phyloP scores from a whole-genome alignment of 1,140 invertebrate genomes.

The Pogonomyrmex californicus region DNA sequence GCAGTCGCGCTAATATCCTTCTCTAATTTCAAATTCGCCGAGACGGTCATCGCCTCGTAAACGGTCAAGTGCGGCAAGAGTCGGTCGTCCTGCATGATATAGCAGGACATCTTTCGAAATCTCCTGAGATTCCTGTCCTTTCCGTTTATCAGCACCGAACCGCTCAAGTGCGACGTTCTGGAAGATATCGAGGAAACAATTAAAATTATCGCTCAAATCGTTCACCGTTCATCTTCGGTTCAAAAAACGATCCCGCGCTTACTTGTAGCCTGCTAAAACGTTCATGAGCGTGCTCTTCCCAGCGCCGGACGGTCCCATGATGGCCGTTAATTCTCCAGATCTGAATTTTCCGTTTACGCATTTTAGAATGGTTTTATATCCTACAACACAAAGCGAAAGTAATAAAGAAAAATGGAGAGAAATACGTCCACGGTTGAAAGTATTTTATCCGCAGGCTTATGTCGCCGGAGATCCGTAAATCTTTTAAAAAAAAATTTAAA shows the following conservation, averaged over 20 bases:
- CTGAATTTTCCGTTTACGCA: slow-evolving; percentile 94
- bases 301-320: slow-evolving; percentile 97
- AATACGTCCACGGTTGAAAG: neutral
- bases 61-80: slow-evolving; percentile 95
- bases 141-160: slow-evolving; percentile 94
- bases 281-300: slow-evolving; percentile 98
- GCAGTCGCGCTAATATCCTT: slow-evolving; percentile 91
- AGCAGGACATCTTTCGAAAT: slow-evolving; percentile 97
- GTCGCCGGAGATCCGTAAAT: neutral
- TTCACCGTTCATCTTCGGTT: neutral
- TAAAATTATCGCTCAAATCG: neutral
- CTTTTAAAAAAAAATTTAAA: slow-evolving; percentile 6
- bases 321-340: slow-evolving; percentile 94
- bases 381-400: slow-evolving; percentile 80
- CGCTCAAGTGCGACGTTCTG: slow-evolving; percentile 92
- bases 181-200: slow-evolving; percentile 71
- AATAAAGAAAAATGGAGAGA: neutral
- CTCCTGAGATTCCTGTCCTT: slow-evolving; percentile 94
- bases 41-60: slow-evolving; percentile 95
- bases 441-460: neutral
- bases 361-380: slow-evolving; percentile 93
- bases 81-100: slow-evolving; percentile 99
- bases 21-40: slow-evolving; percentile 96
- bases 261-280: slow-evolving; percentile 96
- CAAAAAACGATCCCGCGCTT: slow-evolving; percentile 83